phyloP scores from a whole-genome alignment of 2,888 invertebrate species.

The Agriotes lineatus region DNA sequence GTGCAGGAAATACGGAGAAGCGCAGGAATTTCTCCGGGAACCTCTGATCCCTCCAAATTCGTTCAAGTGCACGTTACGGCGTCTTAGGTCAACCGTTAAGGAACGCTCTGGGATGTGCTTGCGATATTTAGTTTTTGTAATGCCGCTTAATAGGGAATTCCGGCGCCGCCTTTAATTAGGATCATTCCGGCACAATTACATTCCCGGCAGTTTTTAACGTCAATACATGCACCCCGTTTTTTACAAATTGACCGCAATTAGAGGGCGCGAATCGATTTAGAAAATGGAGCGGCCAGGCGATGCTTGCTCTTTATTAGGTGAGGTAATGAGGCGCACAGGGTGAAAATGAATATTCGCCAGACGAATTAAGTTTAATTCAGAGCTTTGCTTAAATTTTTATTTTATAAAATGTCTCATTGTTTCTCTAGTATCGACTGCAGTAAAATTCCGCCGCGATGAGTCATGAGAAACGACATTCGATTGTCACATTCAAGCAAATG shows the following conservation, averaged over 20 bases:
- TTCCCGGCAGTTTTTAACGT: constrained; percentile 1
- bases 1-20: neutral
- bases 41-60: neutral
- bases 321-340: too few species aligned
- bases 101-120: neutral
- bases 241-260: neutral
- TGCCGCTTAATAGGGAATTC: neutral
- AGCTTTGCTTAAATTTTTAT: too few species aligned
- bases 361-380: too few species aligned
- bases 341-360: too few species aligned
- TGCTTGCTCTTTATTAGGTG: too few species aligned
- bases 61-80: constrained; percentile 4
- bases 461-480: too few species aligned
- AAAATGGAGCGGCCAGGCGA: too few species aligned
- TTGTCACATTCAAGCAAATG: too few species aligned
- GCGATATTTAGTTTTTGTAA: neutral
- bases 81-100: neutral
- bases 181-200: neutral
- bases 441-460: too few species aligned
- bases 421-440: too few species aligned
- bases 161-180: neutral
- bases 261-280: too few species aligned
- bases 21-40: neutral
- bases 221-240: neutral
- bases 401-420: too few species aligned